These are phyloP conservation scores for Epistrophe eligans DNA, from an alignment of 2,888 invertebrate genomes.

Conservation along the genomic window DNA sequence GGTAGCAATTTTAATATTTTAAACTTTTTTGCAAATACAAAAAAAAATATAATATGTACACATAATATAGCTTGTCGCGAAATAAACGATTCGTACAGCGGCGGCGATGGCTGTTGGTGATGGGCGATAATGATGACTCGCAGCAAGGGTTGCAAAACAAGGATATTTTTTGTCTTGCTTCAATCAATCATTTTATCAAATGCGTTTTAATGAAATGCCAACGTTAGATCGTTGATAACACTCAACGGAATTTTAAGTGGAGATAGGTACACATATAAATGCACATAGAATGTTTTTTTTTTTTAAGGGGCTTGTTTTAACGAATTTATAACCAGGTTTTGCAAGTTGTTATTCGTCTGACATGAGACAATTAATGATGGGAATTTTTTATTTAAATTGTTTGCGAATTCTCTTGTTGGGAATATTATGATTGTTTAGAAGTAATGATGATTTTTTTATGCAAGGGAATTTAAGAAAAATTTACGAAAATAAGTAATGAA, in stretches of 20 bases:
- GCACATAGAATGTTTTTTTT: neutral
- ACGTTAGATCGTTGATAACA: slow-evolving; percentile 56
- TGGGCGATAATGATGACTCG: slow-evolving; percentile 55
- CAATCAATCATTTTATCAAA: slow-evolving; percentile 72
- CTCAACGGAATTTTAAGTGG: slow-evolving; percentile 52
- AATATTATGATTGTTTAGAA: neutral
- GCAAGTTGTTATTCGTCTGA: slow-evolving; percentile 47
- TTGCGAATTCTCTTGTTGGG: neutral
- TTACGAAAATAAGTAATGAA: neutral
- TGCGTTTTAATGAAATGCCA: slow-evolving; percentile 66
- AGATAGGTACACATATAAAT: neutral
- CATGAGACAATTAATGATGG: slow-evolving; percentile 70
- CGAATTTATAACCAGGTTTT: slow-evolving; percentile 57
- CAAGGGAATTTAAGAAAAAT: neutral
- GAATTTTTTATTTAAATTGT: slow-evolving; percentile 14
- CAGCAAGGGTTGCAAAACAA: slow-evolving; percentile 50
- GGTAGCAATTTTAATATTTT: slow-evolving; percentile 73
- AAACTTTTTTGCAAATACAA: slow-evolving; percentile 53
- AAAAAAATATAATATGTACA: slow-evolving; percentile 7
- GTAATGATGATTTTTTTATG: neutral
- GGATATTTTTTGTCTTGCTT: slow-evolving; percentile 36
- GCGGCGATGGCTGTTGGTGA: slow-evolving; percentile 60
- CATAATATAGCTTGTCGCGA: slow-evolving; percentile 55
- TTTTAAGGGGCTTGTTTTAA: slow-evolving; percentile 39
- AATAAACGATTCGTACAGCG: slow-evolving; percentile 55